Evolutionary conservation across 2,888 invertebrate genomes (phyloP).

Genomic region (Plagiodera versicolora): DNA sequence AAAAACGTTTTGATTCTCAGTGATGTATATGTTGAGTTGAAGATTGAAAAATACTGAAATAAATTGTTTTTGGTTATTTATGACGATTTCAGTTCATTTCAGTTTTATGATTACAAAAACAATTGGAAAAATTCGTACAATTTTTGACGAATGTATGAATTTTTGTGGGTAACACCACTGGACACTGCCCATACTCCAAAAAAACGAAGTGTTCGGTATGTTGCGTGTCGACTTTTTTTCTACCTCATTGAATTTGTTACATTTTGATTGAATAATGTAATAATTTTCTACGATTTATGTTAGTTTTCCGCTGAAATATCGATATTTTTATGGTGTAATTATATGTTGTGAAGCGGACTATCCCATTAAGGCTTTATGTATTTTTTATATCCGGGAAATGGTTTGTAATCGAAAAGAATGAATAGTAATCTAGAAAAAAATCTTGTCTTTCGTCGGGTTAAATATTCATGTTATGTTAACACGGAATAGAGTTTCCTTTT

Average conservation of each 20-base stretch:
- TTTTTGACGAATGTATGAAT: no score
- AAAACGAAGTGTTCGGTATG: neutral
- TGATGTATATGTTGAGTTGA: no score
- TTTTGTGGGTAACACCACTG: no score
- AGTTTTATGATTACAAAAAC: no score
- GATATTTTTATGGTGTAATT: constrained; percentile 11
- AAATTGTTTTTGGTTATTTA: no score
- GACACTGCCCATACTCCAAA: no score
- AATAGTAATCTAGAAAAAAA: neutral
- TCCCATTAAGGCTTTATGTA: constrained; percentile 7
- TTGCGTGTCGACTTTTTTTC: constrained; percentile 16
- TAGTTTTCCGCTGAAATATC: constrained; percentile 3
- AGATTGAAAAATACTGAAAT: no score
- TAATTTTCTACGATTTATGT: constrained; percentile 5
- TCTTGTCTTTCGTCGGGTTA: neutral
- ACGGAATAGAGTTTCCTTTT: neutral
- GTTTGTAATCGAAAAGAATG: neutral
- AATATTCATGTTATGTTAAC: neutral
- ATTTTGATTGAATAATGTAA: constrained; percentile 18
- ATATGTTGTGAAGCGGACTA: neutral
- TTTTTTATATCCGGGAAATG: constrained; percentile 9
- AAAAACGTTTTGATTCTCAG: no score
- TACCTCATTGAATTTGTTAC: constrained; percentile 12
- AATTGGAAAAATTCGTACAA: no score
- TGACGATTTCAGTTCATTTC: no score